Evolutionary conservation across 2,888 invertebrate genomes (phyloP), one percentile per base, ranked within the genome.

Genomic region (Iphiclides podalirius): DNA sequence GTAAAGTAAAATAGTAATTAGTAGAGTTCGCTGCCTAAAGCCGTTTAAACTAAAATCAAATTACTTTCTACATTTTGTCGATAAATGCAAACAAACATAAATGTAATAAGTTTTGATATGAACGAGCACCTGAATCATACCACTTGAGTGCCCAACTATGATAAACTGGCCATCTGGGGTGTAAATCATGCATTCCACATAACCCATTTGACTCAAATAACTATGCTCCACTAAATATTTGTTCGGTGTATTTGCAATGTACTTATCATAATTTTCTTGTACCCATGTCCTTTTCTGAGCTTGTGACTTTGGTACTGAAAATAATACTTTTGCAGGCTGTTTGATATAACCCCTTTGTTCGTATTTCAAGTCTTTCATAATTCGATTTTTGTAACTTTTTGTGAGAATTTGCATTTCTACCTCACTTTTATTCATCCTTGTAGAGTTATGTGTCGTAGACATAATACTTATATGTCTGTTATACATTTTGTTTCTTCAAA

Each of bases 101-200:
- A n/a, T n/a, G n/a, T n/a, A n/a, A n/a, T n/a, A n/a, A n/a, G n/a
- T n/a, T n/a, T n/a, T n/a, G n/a, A n/a, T n/a, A n/a, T n/a, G n/a
- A n/a, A n/a, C 23, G 23, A 23, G 23, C 66, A 90, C 91, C 84
- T 91, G 90, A 59, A 91, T 83, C 41, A 81, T 63, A n/a, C 91
- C 91, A 35, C 82, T 73, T 11, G 90, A 88, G 63, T 88, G 89
- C 4, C 87, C 83, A n/a, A 81, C 73, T 12, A 88, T 75, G 44
- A 91, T 54, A 33, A 59, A 51, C n/a, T 75, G 67, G 2, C 90
- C 90, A 46, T 79, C 72, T 0, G 79, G 72, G 11, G 85, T 72
- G 61, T 79, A 91, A 31, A 73, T 62, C 59, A 89, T 75, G 40
- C 70, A 72, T 12, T 54, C 61, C 34, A 88, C 77, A 51, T 61